phyloP scores from a whole-genome alignment of 2,113 vertebrate genomes.

The Varanus salvator region DNA sequence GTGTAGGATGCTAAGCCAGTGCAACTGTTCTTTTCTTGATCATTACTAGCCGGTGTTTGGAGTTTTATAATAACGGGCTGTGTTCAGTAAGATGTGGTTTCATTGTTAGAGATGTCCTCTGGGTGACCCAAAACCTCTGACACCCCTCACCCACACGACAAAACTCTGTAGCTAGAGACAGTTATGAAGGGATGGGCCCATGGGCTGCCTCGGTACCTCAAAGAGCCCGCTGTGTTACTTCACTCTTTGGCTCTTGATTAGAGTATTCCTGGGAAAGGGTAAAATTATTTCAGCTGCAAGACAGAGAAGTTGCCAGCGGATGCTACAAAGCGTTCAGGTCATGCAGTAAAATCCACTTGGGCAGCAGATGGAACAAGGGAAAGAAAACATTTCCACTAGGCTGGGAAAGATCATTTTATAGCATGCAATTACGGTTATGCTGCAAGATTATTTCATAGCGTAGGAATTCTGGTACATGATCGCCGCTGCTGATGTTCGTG shows the following conservation, averaged over 20 bases:
- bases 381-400: conserved; percentile 18
- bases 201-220: background rate
- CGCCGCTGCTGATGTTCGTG: background rate
- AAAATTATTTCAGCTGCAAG: conserved; percentile 34
- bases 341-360: conserved; percentile 34
- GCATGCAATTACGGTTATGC: no score
- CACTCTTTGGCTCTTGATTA: conserved; percentile 5
- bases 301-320: conserved; percentile 36
- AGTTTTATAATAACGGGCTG: background rate
- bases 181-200: background rate
- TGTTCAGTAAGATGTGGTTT: background rate
- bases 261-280: background rate
- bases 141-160: no score
- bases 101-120: background rate
- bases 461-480: no score
- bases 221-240: background rate
- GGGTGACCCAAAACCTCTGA: background rate
- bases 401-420: background rate
- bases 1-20: background rate
- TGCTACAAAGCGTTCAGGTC: conserved; percentile 11
- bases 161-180: background rate
- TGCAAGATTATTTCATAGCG: background rate
- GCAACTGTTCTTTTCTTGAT: background rate
- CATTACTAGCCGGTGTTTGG: conserved; percentile 11
- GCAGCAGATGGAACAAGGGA: conserved; percentile 27